These are phyloP conservation scores for Caiman crocodilus DNA, from an alignment of 2,797 vertebrate genomes.

Conservation along the genomic window DNA sequence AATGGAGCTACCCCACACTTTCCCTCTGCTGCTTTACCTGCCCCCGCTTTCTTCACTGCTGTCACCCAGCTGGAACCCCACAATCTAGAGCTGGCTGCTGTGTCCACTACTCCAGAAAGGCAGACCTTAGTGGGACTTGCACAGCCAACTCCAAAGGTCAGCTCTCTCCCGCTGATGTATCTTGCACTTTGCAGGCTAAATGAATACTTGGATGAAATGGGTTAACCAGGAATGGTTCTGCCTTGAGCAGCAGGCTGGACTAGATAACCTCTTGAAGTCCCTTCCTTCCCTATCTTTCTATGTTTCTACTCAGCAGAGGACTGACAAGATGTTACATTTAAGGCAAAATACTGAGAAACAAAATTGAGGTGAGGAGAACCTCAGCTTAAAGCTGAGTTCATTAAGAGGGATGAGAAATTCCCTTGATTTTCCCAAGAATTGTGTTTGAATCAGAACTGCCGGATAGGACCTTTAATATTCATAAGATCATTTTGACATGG, in stretches of 20 bases:
- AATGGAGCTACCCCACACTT: conserved; percentile 91
- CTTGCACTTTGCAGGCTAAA: no score
- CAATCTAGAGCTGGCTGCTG: conserved; percentile 90
- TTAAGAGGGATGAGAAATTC: neutral
- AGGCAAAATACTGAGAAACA: neutral
- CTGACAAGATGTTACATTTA: neutral
- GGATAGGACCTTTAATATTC: neutral
- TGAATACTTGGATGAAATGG: no score
- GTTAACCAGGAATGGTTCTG: no score
- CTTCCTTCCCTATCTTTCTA: no score
- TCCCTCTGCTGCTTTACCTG: conserved; percentile 88
- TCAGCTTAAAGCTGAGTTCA: neutral
- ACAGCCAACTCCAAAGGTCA: conserved; percentile 97
- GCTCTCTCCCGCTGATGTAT: neutral
- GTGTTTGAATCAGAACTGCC: neutral
- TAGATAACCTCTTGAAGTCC: no score
- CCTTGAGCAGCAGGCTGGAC: no score
- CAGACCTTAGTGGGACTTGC: conserved; percentile 95
- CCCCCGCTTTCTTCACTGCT: conserved; percentile 95
- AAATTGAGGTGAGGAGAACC: no score
- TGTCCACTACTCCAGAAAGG: conserved; percentile 91
- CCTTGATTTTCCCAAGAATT: neutral
- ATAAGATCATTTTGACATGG: neutral
- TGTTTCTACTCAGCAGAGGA: no score
- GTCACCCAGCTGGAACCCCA: conserved; percentile 97